Evolutionary conservation across 2,113 vertebrate genomes (phyloP), one percentile per base, ranked within the genome.

Genomic region (Corythoichthys intestinalis): DNA sequence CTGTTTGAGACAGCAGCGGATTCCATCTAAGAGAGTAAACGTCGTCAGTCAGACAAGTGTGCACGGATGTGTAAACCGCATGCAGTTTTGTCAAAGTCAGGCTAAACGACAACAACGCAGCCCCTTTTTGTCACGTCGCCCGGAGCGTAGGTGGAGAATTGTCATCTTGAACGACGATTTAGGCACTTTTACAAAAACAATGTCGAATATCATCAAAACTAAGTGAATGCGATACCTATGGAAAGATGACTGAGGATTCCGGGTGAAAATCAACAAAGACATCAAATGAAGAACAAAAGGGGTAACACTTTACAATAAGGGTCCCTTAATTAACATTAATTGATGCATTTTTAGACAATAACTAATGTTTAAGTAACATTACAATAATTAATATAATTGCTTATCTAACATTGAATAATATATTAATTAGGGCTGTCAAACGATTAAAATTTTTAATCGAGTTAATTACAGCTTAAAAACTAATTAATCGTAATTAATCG

Each of bases 21-120:
- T 87, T 84, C 79, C 73, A 54, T 77, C 71, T 46, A 82, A 86
- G 82, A 80, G 73, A 79, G 85, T 87, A 81, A 80, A 38, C 50
- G 79, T 80, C 60, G 47, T 65, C 74, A 70, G 73, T 64, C 78
- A 76, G 53, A 56, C 53, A 81, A 69, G 67, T 11, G 63, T 9
- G 65, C 20, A 14, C 60, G 35, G 41, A 49, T 73, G 78, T 77
- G 76, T 75, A 60, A 73, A 74, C 80, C 57, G 65, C 76, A 74
- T 66, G 82, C 60, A 74, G 67, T 72, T 85, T 75, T 83, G 86
- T 87, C 83, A 79, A 70, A 84, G 87, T 88, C 87, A 75, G 78
- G 74, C 54, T 80, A 58, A 80, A 78, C 81, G 85, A 90, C 88
- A 90, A 79, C 73, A 74, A 85, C 83, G 80, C 75, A 64, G 75